Evolutionary conservation across 2,888 invertebrate species (phyloP).

Genomic region (Apamea epomidion): DNA sequence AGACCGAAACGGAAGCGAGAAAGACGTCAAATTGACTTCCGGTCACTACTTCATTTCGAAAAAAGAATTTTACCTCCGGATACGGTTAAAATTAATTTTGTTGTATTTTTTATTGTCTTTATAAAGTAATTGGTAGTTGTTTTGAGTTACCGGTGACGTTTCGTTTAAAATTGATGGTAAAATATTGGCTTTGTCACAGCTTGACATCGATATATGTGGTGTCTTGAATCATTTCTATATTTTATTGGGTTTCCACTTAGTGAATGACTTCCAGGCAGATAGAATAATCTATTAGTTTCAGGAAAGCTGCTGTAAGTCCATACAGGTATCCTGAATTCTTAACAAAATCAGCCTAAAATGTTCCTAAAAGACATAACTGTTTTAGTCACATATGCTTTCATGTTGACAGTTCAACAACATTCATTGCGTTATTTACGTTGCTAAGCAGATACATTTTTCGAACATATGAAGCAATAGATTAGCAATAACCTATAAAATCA

Average conservation of each 20-base stretch:
- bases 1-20: constrained; percentile 62
- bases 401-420: not conserved
- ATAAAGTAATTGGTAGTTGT: constrained; percentile 5
- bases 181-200: not conserved
- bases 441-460: not conserved
- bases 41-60: constrained; percentile 49
- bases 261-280: not conserved
- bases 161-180: constrained; percentile 32
- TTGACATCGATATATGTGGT: not conserved
- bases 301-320: not conserved
- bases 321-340: not conserved
- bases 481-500: not conserved
- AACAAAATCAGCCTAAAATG: too few species aligned
- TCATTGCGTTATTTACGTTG: not conserved
- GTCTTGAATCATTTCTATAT: not conserved
- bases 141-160: constrained; percentile 17
- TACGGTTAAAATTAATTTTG: constrained; percentile 51
- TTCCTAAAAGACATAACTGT: too few species aligned
- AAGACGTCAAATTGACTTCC: constrained; percentile 51
- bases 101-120: constrained; percentile 44
- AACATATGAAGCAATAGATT: not conserved
- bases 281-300: not conserved
- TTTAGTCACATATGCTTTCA: not conserved
- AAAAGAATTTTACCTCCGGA: constrained; percentile 39
- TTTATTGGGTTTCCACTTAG: not conserved